Percentiles rank a stretch among this genome's conserved stretches.
Evolutionary conservation across 2,797 vertebrate genomes (phyloP).

Genomic region (Melanotaenia pygmaea): DNA sequence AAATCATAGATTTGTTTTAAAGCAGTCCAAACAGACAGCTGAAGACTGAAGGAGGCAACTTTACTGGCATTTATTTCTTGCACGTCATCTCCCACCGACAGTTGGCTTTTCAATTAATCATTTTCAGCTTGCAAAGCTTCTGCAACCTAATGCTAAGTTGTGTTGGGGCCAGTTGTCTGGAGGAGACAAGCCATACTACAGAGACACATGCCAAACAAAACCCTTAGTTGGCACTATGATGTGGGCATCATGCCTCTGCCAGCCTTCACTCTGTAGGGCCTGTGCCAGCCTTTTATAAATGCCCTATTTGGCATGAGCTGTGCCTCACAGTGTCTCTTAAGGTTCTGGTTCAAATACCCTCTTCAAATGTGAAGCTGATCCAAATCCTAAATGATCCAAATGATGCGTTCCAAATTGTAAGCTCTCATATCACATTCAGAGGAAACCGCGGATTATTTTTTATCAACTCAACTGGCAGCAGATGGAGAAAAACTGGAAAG

Average conservation of each 20-base stretch:
- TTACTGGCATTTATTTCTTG: conserved; percentile 40
- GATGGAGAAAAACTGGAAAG: conserved; percentile 72
- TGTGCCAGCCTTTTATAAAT: conserved; percentile 82
- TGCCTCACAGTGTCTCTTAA: conserved; percentile 80
- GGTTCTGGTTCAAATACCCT: conserved; percentile 81
- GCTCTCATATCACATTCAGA: conserved; percentile 78
- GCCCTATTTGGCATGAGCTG: conserved; percentile 80
- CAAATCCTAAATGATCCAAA: conserved; percentile 81
- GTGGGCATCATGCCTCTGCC: conserved; percentile 79
- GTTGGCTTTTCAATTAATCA: conserved; percentile 65
- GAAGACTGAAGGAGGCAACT: conserved; percentile 22
- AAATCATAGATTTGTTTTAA: conserved; percentile 17
- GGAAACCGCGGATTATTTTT: conserved; percentile 78
- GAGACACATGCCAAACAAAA: conserved; percentile 81
- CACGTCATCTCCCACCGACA: conserved; percentile 32
- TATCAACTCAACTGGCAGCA: conserved; percentile 76
- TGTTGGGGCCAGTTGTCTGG: conserved; percentile 72
- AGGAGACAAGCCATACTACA: conserved; percentile 75
- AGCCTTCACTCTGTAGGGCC: conserved; percentile 75
- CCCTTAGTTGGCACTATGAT: conserved; percentile 77
- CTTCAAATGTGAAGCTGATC: conserved; percentile 78
- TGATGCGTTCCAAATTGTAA: conserved; percentile 81
- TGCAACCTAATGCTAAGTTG: conserved; percentile 73
- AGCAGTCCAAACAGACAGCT: conserved; percentile 2
- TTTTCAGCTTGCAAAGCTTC: conserved; percentile 61